Base-by-base conservation (phyloP, 2,113 vertebrate genomes). In the Microcebus jonahi region DNA sequence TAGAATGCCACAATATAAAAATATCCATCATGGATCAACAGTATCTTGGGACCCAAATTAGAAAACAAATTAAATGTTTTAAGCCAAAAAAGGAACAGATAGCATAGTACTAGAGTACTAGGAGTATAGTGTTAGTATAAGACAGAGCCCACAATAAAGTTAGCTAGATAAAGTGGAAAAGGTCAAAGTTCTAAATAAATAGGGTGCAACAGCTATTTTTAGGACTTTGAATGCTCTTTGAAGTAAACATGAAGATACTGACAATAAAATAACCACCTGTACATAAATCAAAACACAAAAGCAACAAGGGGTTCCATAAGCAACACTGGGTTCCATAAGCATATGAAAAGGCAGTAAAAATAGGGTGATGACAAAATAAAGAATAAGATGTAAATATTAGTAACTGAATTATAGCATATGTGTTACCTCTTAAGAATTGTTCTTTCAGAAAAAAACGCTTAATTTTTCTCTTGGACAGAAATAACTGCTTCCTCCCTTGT, bases 201-300 rank as follows among this genome's bases (percentile, higher is more conserved):
- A 48, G 9, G 15, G 63, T 27, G 15, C 20, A 79, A 84, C 0
- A 6, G 29, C 91, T 55, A 82, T 80, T 73, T 92, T 95, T 71
- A 86, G n/a, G 21, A 88, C 86, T 63, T 88, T 85, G 77, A 67
- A 81, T 39, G 6, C 12, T 39, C 34, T 88, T 93, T 94, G 65
- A 93, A 90, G 86, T 94, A 80, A 76, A 90, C 8, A 45, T 59
- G 68, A 31, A 73, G 39, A 50, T 59, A 65, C 29, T 70, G 90
- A 71, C 25, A 88, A 80, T 57, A 91, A 84, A 93, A 90, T 53
- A 53, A 45, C 6, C 53, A 82, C 21, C 15, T 34, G 36, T 2
- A 75, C 4, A 50, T 18, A 90, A 84, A 75, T 59, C 42, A 92
- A 97, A 97, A 80, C 63, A 80, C 84, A 94, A 79, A 88, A 70